phyloP scores from a whole-genome alignment of 2,888 invertebrate species.

The Eulithis prunata region DNA sequence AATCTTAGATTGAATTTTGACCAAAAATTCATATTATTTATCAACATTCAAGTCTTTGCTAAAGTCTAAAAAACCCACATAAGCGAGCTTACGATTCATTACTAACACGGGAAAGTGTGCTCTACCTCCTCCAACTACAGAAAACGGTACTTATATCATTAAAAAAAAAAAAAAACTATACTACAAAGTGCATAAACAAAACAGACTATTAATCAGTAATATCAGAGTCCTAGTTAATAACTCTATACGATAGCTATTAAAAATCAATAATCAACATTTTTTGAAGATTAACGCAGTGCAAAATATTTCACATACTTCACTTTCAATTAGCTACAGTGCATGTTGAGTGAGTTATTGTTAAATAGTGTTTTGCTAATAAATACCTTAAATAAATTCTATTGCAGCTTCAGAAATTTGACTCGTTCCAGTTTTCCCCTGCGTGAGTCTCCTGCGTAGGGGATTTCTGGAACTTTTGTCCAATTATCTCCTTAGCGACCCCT shows the following conservation, averaged over 20 bases:
- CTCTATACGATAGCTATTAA: conserved; percentile 18
- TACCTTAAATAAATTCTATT: not conserved
- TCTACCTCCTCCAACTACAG: conserved; percentile 18
- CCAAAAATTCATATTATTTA: not conserved
- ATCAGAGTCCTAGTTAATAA: conserved; percentile 6
- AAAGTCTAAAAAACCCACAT: not conserved
- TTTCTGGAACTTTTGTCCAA: too few relatives aligned
- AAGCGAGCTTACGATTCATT: conserved; percentile 13
- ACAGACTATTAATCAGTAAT: too few relatives aligned
- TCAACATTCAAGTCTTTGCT: not conserved
- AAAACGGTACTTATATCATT: not conserved
- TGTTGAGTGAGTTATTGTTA: conserved; percentile 35
- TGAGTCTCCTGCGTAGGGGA: too few relatives aligned
- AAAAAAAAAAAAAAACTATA: too few relatives aligned
- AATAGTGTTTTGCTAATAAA: not conserved
- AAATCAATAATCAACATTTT: conserved; percentile 18
- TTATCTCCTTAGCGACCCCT: too few relatives aligned
- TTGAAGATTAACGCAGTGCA: not conserved
- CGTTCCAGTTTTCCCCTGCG: too few relatives aligned
- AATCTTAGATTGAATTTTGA: not conserved
- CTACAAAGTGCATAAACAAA: too few relatives aligned
- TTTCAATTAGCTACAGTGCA: conserved; percentile 68
- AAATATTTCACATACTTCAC: conserved; percentile 65
- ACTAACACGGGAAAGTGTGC: conserved; percentile 22
- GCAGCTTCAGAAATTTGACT: too few relatives aligned